These are phyloP conservation scores for Hephaestus fuliginosus DNA, from an alignment of 2,797 vertebrate genomes.

Conservation along the genomic window DNA sequence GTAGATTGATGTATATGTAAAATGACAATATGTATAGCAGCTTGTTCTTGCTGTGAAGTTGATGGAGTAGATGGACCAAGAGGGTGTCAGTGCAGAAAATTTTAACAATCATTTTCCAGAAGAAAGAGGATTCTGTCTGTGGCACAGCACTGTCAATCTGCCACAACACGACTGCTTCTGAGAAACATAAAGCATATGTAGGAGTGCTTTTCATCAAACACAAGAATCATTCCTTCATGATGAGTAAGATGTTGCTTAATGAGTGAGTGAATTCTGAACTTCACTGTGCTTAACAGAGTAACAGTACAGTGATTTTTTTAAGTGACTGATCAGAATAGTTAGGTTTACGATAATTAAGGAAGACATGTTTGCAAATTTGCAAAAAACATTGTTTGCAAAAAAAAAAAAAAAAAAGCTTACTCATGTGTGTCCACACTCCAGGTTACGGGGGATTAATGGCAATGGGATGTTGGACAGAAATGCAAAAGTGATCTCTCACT, in stretches of 20 bases:
- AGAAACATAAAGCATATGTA: neutral
- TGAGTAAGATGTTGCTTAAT: neutral
- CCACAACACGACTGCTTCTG: neutral
- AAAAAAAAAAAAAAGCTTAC: no score
- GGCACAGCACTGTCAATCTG: neutral
- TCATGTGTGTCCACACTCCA: neutral
- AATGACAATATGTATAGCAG: neutral
- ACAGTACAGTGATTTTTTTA: neutral
- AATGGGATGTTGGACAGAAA: slow-evolving; percentile 1
- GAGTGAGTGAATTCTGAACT: neutral
- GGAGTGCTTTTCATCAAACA: neutral
- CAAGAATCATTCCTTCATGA: neutral
- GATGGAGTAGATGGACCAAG: neutral
- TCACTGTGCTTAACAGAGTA: neutral
- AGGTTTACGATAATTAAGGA: no score
- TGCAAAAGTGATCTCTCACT: neutral
- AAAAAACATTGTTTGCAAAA: no score
- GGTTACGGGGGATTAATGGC: neutral
- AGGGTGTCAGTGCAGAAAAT: neutral
- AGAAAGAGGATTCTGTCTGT: neutral
- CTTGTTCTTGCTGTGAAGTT: neutral
- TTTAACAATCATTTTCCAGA: neutral
- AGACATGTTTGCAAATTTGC: neutral
- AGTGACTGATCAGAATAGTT: neutral
- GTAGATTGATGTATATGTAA: neutral